Evolutionary conservation across 2,113 vertebrate species (phyloP).

Genomic region (Plotosus lineatus): DNA sequence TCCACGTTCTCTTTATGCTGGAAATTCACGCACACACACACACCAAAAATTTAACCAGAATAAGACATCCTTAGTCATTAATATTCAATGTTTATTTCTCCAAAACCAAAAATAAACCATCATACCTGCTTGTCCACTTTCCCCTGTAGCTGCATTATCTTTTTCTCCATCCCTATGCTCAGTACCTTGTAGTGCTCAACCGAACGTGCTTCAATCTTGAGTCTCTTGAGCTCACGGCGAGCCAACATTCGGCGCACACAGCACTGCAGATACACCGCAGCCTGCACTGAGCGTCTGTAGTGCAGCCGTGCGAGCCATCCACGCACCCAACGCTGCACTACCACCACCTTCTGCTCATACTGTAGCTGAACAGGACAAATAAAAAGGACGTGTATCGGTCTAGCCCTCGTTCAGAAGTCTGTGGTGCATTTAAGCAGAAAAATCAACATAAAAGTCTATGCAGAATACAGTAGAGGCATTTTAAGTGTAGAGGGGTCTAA

Average conservation of each 20-base stretch:
- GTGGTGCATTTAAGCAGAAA: background rate
- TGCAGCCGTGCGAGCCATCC: conserved; percentile 80
- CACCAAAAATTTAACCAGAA: background rate
- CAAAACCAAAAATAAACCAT: background rate
- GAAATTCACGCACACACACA: background rate
- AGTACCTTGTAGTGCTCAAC: conserved; percentile 94
- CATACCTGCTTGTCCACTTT: conserved; percentile 94
- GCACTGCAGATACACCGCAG: conserved; percentile 88
- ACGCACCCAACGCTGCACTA: conserved; percentile 85
- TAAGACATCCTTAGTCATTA: background rate
- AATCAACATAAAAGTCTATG: background rate
- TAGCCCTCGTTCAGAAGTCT: background rate
- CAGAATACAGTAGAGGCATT: too few species aligned
- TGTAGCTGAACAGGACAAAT: conserved; percentile 74
- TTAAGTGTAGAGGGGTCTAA: too few species aligned
- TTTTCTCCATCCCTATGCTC: conserved; percentile 94
- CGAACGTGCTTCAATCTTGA: conserved; percentile 92
- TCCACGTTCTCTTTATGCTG: conserved; percentile 92
- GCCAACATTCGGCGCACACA: conserved; percentile 89
- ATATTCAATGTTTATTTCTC: background rate
- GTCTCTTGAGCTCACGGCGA: conserved; percentile 85
- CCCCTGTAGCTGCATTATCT: conserved; percentile 93
- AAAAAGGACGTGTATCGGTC: background rate
- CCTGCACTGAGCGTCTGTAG: conserved; percentile 71
- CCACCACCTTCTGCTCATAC: conserved; percentile 80